Conservation (phyloP, 37 sponge, comb jelly and placozoan species). For the Beroe ovata region DNA sequence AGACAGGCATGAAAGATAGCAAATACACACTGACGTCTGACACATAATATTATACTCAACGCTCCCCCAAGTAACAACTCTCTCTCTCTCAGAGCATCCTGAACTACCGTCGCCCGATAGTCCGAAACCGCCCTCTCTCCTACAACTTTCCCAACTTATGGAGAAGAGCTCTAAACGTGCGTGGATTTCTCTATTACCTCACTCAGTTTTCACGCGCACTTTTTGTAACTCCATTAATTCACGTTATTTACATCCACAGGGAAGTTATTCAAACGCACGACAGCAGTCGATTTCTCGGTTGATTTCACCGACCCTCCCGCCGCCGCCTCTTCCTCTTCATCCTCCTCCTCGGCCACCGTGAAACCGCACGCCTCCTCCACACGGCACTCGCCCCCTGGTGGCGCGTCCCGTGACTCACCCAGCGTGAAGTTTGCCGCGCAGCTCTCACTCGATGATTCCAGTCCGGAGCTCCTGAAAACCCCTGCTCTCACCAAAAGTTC, state of each 20-base stretch:
- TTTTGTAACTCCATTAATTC: no score
- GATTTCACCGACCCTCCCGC: neutral
- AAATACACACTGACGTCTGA: no score
- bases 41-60: no score
- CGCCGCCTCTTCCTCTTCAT: neutral
- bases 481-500: slow-evolving; percentile 53
- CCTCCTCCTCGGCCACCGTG: neutral
- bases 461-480: slow-evolving; percentile 31
- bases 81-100: neutral
- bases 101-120: slow-evolving; percentile 32
- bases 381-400: neutral
- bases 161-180: slow-evolving; percentile 40
- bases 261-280: slow-evolving; percentile 29
- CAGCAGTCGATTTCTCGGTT: slow-evolving; percentile 29
- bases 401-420: neutral
- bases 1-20: no score
- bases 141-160: slow-evolving; percentile 40
- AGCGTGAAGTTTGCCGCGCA: neutral
- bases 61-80: no score
- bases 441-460: neutral
- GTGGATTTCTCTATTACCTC: no score
- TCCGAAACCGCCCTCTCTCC: slow-evolving; percentile 39
- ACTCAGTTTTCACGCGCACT: no score
- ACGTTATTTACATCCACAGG: neutral
- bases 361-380: neutral